phyloP scores from a whole-genome alignment of 2,888 invertebrate species.

The Nymphalis c-album region DNA sequence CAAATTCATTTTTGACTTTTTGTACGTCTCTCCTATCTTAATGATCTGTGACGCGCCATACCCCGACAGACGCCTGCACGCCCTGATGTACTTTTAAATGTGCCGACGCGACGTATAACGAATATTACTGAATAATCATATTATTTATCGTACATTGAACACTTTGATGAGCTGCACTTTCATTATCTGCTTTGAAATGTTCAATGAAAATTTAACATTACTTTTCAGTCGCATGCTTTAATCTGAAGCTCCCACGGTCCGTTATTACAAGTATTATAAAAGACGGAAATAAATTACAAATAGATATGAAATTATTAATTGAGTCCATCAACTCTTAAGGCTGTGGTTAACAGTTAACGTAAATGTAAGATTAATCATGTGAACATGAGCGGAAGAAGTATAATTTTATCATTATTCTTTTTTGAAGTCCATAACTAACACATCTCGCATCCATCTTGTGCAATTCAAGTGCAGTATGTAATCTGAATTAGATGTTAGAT shows the following conservation, averaged over 20 bases:
- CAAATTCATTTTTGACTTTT: constrained; percentile 41
- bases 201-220: constrained; percentile 30
- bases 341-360: constrained; percentile 28
- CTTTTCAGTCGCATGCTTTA: constrained; percentile 12
- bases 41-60: constrained; percentile 48
- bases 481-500: constrained; percentile 4
- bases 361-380: constrained; percentile 36
- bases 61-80: constrained; percentile 32
- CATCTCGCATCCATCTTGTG: constrained; percentile 22
- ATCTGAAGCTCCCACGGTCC: constrained; percentile 31
- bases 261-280: constrained; percentile 27
- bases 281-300: constrained; percentile 38
- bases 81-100: constrained; percentile 66
- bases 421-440: constrained; percentile 27
- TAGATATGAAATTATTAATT: constrained; percentile 39
- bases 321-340: constrained; percentile 31
- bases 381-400: constrained; percentile 20
- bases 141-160: constrained; percentile 32
- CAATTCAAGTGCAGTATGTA: constrained; percentile 17
- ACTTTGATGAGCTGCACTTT: constrained; percentile 17
- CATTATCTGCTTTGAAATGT: constrained; percentile 18
- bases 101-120: constrained; percentile 41
- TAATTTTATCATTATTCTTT: constrained; percentile 30
- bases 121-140: constrained; percentile 19
- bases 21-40: constrained; percentile 48